Base-by-base conservation (phyloP, 2,888 invertebrate genomes). In the Arctia plantaginis region DNA sequence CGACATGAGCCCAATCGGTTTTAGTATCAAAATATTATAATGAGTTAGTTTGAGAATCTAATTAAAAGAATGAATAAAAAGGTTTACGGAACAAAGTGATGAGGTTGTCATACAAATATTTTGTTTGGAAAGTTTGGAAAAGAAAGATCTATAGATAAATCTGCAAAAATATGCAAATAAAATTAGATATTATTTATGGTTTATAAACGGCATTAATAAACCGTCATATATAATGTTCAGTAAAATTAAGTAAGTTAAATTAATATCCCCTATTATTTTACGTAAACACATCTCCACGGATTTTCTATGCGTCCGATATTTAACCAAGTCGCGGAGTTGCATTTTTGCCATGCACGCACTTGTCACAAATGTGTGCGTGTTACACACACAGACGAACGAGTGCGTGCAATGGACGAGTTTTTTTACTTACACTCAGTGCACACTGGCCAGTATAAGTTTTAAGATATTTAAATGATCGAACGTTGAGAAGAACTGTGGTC, bases 311-410 rank as follows among this genome's bases (percentile, higher is more conserved):
- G 88, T 90, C 92, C 94, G 91, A 94, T 94, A 94, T 94, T 95
- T 94, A 93, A 94, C 91, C 93, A 92, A 95, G 94, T 94, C 94
- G 93, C 90, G 91, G 92, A 93, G 94, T 93, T 91, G 93, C 94
- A 95, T 95, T 95, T 95, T 95, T 95, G 94, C 94, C 88, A 89
- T 90, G 93, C 94, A 94, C 94, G 93, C 94, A 94, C 92, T 90
- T 89, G 88, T 85, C 82, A 81, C 77, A 76, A 73, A 64, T 82
- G 90, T 90, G 89, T 90, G 88, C 81, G 85, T 84, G 76, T 55
- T 76, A 80, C 85, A 80, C 85, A 85, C 82, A 82, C 82, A 84
- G 83, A 80, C 80, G 69, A 77, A 78, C 70, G 77, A 77, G 83
- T 86, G 88, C 88, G 88, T 87, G 82, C 88, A 86, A 88, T 85